These are phyloP conservation scores for Diaphora mendica DNA, from an alignment of 2,888 invertebrate species.

Conservation along the genomic window DNA sequence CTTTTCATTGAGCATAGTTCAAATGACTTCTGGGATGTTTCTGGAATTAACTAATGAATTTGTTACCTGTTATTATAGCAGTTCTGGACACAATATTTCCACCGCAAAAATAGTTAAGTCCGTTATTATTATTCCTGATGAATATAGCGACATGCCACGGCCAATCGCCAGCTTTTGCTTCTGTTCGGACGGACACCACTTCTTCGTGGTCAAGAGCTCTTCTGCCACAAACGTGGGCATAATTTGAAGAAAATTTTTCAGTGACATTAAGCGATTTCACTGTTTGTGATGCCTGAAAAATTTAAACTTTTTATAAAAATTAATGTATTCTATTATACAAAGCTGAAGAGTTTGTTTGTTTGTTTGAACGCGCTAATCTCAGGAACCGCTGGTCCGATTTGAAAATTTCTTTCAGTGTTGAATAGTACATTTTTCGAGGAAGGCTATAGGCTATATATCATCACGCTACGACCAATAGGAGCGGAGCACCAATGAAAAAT, in stretches of 20 bases:
- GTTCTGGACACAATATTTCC: conserved; percentile 77
- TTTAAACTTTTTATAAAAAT: no score
- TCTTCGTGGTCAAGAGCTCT: conserved; percentile 71
- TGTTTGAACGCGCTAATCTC: no score
- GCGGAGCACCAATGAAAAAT: no score
- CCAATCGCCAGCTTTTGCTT: conserved; percentile 76
- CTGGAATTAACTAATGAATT: background rate
- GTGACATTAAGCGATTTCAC: conserved; percentile 62
- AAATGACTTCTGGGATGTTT: background rate
- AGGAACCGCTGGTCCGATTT: no score
- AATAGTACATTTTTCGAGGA: no score
- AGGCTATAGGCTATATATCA: no score
- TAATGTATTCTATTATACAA: no score
- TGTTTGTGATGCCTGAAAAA: conserved; percentile 62
- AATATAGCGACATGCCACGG: conserved; percentile 81
- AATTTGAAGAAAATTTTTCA: conserved; percentile 38
- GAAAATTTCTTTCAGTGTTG: no score
- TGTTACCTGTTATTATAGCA: conserved; percentile 75
- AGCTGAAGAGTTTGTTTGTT: no score
- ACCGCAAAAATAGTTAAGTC: conserved; percentile 70
- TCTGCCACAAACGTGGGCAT: conserved; percentile 73
- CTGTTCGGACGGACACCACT: conserved; percentile 67
- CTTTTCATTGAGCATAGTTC: no score
- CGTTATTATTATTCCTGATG: conserved; percentile 48
- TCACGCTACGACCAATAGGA: no score